Base-by-base conservation (phyloP, 2,888 invertebrate species). In the Stenurella melanura region DNA sequence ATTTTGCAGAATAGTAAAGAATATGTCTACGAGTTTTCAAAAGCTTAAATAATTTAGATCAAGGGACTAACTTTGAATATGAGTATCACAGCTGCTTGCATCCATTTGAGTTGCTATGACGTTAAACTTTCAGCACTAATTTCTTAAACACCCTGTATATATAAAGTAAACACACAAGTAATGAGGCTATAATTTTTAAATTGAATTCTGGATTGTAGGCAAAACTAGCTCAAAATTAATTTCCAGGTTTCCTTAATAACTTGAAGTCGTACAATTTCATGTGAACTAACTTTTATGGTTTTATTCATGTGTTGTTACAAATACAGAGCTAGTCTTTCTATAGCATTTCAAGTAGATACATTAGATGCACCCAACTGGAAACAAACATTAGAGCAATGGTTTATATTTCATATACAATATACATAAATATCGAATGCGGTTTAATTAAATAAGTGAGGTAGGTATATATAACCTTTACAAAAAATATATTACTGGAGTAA, bases 231-330 rank as follows among this genome's bases (percentile, higher is more conserved):
- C 70, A 26, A 70, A 70, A 70, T 70, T 50, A 21, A 12, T 21
- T 70, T 70, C 70, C 30, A 60, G 60, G 60, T 60, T 60, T 60
- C 58, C 70, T 60, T 50, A 42, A 60, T 70, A 70, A 21, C 21
- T 70, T 21, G 60, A 70, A 60, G 60, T 60, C 58, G 7, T 70
- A 60, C 42, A 60, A 60, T 70, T 70, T 70, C 70, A 42, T 50
- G 50, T 60, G 69, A 58, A 69, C 57, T 60, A 58, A 70, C 70
- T 70, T 70, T 70, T 70, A 60, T 21, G 70, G 70, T 42, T 70
- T 70, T 50, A 60, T 70, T 68, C 21, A 60, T 70, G 7, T 34
- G 38, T 38, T 42, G 70, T 70, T 60, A 70, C 42, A 12, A 57
- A 58, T 60, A 58, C 17, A 60, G 18, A 57, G 57, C 12, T 15